Conservation (phyloP, 2,888 invertebrate genomes). For the Dryadula phaetusa region DNA sequence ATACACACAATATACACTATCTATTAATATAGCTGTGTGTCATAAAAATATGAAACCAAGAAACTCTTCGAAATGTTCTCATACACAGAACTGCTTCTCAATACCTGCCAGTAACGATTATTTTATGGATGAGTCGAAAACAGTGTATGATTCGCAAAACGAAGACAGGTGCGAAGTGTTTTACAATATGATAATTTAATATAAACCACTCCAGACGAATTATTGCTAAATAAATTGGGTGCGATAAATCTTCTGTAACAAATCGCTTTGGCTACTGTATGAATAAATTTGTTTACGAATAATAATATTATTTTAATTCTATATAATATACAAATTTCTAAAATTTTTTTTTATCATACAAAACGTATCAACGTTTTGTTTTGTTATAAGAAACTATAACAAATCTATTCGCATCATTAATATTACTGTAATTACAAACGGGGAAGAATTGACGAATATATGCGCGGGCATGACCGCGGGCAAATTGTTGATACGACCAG, state of each 20-base stretch:
- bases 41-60: too few relatives aligned
- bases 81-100: too few relatives aligned
- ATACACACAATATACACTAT: too few relatives aligned
- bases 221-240: conserved; percentile 30
- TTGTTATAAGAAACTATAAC: neutral
- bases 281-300: conserved; percentile 31
- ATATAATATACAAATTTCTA: too few relatives aligned
- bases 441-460: conserved; percentile 21
- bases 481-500: conserved; percentile 61
- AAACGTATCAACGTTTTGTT: too few relatives aligned
- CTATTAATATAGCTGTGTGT: too few relatives aligned
- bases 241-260: conserved; percentile 32
- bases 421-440: conserved; percentile 2
- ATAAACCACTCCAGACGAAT: conserved; percentile 27
- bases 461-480: conserved; percentile 45
- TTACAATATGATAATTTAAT: conserved; percentile 37
- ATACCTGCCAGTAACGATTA: conserved; percentile 38
- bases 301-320: too few relatives aligned
- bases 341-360: too few relatives aligned
- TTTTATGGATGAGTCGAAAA: conserved; percentile 28
- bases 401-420: neutral
- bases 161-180: conserved; percentile 45
- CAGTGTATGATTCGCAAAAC: conserved; percentile 27
- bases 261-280: conserved; percentile 33
- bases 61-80: too few relatives aligned